Base-by-base conservation (phyloP, 1,140 invertebrate species). In the Rhagoletis pomonella region DNA sequence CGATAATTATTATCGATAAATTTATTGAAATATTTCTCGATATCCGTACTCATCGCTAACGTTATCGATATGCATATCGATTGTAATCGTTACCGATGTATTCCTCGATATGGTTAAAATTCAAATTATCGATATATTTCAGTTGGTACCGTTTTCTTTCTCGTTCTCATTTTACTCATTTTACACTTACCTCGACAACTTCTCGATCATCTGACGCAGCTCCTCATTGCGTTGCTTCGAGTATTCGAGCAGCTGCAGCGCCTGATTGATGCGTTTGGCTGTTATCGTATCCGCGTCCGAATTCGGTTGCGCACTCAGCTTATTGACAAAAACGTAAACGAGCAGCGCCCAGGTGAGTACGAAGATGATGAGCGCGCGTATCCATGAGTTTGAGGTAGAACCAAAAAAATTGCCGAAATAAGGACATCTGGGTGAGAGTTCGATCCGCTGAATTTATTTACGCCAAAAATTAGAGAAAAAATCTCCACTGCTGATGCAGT, bases 361-460 rank as follows among this genome's bases (percentile, higher is more conserved):
- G 85, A 93, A 93, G 81, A 93, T 89, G 59, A 93, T 90, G 17
- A 93, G 89, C 58, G 90, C 91, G 1, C 92, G 90, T 69, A 90
- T 91, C 92, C 92, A 93, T 10, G 91, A 90, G 84, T 92, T 92
- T 59, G 91, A 91, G 59, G 91, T 90, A 67, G 92, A 88, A 42
- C 92, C 92, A 88, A 92, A 90, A 90, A 88, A 93, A 89, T 89
- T 92, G 92, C 42, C 92, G 91, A 86, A 93, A 87, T 84, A 93
- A 89, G 87, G 93, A 89, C 92, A 93, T 93, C 87, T 65, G 73
- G 12, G 60, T 85, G 50, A 3, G 42, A 85, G 60, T 85, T 62
- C 39, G 3, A 42, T 2, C 17, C 0, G 60, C 4, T 62, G 47
- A 1, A 47, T 44, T 17, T 4, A 12, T 47, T 44, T 73, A 42